Percentiles rank a stretch among this genome's conserved stretches.
phyloP scores from a whole-genome alignment of 2,888 invertebrate species.

The Alentia gelatinosa region DNA sequence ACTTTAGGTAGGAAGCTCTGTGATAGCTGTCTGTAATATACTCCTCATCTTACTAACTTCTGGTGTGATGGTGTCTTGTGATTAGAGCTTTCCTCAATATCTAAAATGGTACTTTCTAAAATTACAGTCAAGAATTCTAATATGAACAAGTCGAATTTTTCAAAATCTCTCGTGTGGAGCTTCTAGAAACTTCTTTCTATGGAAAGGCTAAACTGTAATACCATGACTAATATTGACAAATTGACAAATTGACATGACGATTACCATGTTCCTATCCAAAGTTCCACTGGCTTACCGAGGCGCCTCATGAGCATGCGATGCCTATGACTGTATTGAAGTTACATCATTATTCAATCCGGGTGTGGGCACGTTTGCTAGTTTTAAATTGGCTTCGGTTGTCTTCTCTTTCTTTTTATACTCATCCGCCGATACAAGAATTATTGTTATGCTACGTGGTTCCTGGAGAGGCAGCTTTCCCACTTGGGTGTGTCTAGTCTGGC shows the following conservation, averaged over 20 bases:
- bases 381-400: constrained; percentile 18
- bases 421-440: constrained; percentile 31
- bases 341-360: background rate
- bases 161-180: too few species aligned
- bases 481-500: too few species aligned
- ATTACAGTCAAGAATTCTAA: too few species aligned
- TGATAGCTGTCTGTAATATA: background rate
- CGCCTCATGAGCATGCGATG: constrained; percentile 8
- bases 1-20: constrained; percentile 33
- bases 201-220: too few species aligned
- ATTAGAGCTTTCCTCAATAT: constrained; percentile 9
- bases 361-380: constrained; percentile 41
- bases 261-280: constrained; percentile 6
- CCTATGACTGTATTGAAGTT: background rate
- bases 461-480: background rate
- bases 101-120: too few species aligned
- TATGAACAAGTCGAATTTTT: too few species aligned
- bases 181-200: background rate
- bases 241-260: background rate
- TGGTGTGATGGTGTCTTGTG: constrained; percentile 4
- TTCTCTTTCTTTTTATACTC: background rate
- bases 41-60: constrained; percentile 2
- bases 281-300: background rate
- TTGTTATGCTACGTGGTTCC: constrained; percentile 32
- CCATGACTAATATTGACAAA: background rate